phyloP scores from a whole-genome alignment of 2,113 vertebrate species.

The Uria aalge region DNA sequence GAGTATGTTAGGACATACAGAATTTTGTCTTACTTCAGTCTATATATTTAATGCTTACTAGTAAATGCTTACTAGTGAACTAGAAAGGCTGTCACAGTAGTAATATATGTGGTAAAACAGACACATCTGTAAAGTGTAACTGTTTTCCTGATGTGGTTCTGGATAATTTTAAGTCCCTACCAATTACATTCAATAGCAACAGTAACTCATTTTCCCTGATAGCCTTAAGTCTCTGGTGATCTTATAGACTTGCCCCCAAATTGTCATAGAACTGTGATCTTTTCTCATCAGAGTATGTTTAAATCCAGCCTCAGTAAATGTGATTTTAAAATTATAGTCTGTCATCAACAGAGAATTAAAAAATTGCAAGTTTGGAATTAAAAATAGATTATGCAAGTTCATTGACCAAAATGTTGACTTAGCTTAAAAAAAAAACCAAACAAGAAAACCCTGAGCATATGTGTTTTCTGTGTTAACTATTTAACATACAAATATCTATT shows the following conservation, averaged over 20 bases:
- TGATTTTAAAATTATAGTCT: not conserved
- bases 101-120: not conserved
- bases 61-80: not conserved
- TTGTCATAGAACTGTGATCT: not conserved
- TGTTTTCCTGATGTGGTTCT: not conserved
- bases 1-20: not conserved
- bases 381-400: not conserved
- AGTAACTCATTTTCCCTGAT: not conserved
- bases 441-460: not conserved
- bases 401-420: not conserved
- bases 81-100: not conserved
- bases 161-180: not conserved
- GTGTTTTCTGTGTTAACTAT: not conserved
- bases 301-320: not conserved
- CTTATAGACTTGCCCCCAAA: not conserved
- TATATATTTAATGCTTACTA: not conserved
- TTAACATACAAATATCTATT: not conserved
- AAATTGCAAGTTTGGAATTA: not conserved
- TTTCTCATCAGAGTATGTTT: not conserved
- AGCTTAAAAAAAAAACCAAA: accelerated
- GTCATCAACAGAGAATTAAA: not conserved
- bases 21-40: not conserved
- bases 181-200: not conserved
- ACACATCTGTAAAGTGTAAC: not conserved
- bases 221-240: not conserved